These are phyloP conservation scores for Phallusia fumigata DNA, from an alignment of 23 tunicate genomes.

Conservation along the genomic window DNA sequence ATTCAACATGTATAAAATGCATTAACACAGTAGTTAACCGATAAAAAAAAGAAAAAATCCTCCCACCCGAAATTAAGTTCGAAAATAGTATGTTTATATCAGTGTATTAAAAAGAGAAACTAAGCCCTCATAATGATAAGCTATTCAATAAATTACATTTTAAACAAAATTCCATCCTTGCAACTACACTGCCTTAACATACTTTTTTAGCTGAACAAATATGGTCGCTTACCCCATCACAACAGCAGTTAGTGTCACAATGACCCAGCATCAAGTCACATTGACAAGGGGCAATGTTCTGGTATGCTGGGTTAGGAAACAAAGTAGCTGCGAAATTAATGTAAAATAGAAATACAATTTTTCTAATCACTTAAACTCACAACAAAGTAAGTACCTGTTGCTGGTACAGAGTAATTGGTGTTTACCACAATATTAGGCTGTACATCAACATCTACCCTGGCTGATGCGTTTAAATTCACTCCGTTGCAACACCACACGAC, in stretches of 20 bases:
- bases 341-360: background rate
- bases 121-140: no score
- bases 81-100: no score
- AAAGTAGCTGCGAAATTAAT: background rate
- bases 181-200: no score
- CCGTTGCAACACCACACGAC: background rate
- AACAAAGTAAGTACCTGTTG: background rate
- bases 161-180: no score
- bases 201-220: background rate
- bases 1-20: no score
- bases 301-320: conserved; percentile 64
- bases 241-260: conserved; percentile 77
- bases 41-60: no score
- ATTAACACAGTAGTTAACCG: no score
- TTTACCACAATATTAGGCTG: background rate
- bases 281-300: conserved; percentile 72
- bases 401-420: background rate
- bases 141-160: no score
- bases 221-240: conserved; percentile 54
- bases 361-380: background rate
- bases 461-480: background rate
- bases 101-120: no score
- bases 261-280: conserved; percentile 50
- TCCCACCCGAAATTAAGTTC: no score
- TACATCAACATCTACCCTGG: conserved; percentile 27